Conservation (phyloP, 2,113 vertebrate species). For the Varanus salvator region DNA sequence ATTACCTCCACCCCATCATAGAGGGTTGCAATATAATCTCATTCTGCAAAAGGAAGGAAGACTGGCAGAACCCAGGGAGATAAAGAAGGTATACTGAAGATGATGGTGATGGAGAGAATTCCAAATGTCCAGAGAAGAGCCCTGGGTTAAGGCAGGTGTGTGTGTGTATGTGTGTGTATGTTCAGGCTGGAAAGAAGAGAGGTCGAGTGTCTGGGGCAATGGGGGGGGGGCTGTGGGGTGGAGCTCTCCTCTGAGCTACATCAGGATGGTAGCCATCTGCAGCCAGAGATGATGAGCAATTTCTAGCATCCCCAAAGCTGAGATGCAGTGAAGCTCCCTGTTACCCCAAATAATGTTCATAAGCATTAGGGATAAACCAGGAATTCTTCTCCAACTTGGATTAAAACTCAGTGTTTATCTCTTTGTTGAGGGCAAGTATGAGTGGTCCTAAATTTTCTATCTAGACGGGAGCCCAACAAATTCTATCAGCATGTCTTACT, state of each 20-base stretch:
- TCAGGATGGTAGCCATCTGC: background rate
- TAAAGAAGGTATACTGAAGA: too few relatives aligned
- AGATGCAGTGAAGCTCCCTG: background rate
- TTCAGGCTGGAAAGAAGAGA: too few relatives aligned
- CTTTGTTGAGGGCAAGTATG: background rate
- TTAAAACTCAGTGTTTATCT: background rate
- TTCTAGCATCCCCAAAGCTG: background rate
- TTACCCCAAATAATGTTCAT: background rate
- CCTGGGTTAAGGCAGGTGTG: too few relatives aligned
- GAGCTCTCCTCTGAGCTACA: background rate
- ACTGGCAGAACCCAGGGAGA: too few relatives aligned
- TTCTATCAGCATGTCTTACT: background rate
- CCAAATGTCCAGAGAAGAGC: too few relatives aligned
- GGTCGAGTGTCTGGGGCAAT: too few relatives aligned
- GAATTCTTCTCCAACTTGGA: background rate
- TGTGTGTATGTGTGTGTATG: too few relatives aligned
- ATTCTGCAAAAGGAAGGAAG: too few relatives aligned
- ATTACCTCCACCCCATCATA: too few relatives aligned
- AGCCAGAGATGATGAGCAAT: background rate
- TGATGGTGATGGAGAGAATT: too few relatives aligned
- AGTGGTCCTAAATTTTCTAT: background rate
- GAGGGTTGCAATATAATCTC: too few relatives aligned
- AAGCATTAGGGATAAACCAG: background rate
- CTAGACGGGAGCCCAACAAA: background rate
- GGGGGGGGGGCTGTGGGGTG: too few relatives aligned